These are phyloP conservation scores for Drosophila nigricruria DNA, from an alignment of 2,888 invertebrate genomes.

Conservation along the genomic window DNA sequence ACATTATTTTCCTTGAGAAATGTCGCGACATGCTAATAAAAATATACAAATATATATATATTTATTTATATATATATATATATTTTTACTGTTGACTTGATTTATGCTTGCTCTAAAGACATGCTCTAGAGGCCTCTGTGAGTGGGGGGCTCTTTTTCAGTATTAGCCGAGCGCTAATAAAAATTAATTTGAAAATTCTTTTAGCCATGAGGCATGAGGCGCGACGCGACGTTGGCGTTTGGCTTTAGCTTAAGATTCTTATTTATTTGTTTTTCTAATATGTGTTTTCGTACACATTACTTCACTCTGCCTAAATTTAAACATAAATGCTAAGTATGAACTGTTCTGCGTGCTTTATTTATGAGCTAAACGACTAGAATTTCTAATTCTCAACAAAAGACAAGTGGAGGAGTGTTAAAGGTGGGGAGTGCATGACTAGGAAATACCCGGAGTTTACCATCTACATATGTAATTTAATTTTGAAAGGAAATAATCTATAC, in stretches of 20 bases:
- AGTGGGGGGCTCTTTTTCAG: conserved; percentile 44
- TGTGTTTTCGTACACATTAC: conserved; percentile 64
- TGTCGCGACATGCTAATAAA: conserved; percentile 80
- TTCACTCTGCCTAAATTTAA: conserved; percentile 54
- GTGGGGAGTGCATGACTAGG: not conserved
- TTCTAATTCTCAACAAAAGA: conserved; percentile 18
- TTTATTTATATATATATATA: not conserved
- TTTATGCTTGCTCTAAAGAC: conserved; percentile 63
- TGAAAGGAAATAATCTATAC: no score
- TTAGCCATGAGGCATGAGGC: conserved; percentile 56
- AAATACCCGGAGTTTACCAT: not conserved
- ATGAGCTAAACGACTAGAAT: conserved; percentile 55
- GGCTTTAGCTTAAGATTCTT: conserved; percentile 67
- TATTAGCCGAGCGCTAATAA: conserved; percentile 77
- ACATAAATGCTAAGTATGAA: conserved; percentile 57
- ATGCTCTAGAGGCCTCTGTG: conserved; percentile 22
- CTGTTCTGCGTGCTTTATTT: conserved; percentile 62
- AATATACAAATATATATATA: conserved; percentile 41
- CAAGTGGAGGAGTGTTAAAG: not conserved
- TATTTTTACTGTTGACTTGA: conserved; percentile 48
- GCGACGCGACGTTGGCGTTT: conserved; percentile 35
- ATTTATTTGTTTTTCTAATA: conserved; percentile 76
- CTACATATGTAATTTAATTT: no score
- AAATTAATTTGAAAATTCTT: conserved; percentile 81
- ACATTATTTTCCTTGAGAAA: conserved; percentile 74